Evolutionary conservation across 2,113 vertebrate species (phyloP), one percentile per base, ranked within the genome.

Genomic region (Panthera tigris): DNA sequence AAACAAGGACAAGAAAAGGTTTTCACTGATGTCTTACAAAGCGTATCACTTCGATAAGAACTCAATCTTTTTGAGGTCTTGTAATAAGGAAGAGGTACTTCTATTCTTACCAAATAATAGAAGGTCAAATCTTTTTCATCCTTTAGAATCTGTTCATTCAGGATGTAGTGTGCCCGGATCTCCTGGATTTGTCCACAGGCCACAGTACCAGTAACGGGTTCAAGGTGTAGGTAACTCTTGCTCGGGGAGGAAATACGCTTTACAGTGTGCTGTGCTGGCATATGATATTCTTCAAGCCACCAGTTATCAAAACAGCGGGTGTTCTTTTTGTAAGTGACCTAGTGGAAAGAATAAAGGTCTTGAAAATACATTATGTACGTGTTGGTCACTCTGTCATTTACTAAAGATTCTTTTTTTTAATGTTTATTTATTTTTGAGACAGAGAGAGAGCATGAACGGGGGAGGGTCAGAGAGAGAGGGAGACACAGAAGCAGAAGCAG

Each of bases 101-200:
- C 91, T 27, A 23, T 86, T 92, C 98, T 98, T 98, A 99, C 99
- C 98, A 99, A 69, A 63, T 98, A 98, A 96, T 98, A 98, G 91
- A 99, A 98, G 63, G 71, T 36, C 0, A 99, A 66, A 81, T 98
- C 95, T 85, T 96, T 98, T 96, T 98, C 93, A 27, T 98, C 74
- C 71, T 86, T 96, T 79, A 98, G 2, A 23, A 97, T 96, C 48
- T 98, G 78, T 69, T 69, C 73, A 94, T 98, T 98, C 79, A 99
- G 78, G 16, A 98, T 96, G 88, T 99, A 99, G 33, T 98, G 94
- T 13, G 96, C 94, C 0, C 0, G n/a, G 23, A 99, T 65, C 13
- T 97, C 93, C 91, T 98, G 69, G 45, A 66, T 90, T 82, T 97
- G 93, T 15, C 97, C 98, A 97, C 99, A 99, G 39, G 88, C 82